Percentiles rank a stretch among this genome's conserved stretches.
phyloP scores from a whole-genome alignment of 2,113 vertebrate genomes.

The Cranoglanis bouderius region DNA sequence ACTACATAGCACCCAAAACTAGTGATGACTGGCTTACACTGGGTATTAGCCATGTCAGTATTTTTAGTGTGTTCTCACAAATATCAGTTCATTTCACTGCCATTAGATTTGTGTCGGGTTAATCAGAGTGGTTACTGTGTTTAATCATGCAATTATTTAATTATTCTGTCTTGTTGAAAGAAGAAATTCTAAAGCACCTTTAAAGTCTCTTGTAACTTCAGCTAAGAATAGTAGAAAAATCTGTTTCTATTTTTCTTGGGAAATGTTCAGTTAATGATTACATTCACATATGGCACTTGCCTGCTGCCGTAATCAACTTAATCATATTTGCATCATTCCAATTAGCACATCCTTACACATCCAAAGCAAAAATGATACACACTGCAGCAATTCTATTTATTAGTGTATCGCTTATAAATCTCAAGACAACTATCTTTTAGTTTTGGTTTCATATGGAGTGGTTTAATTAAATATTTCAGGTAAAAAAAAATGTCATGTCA shows the following conservation, averaged over 20 bases:
- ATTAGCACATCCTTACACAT: not conserved
- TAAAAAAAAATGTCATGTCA: conserved; percentile 53
- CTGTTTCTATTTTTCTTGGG: not conserved
- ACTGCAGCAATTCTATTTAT: not conserved
- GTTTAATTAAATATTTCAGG: conserved; percentile 92
- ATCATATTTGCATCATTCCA: not conserved
- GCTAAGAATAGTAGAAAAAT: not conserved
- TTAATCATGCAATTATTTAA: not conserved
- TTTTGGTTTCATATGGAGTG: conserved; percentile 84
- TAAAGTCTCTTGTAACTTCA: not conserved
- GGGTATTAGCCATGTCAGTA: not conserved
- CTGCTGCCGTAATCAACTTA: not conserved
- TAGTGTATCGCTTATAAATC: not conserved
- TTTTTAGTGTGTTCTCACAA: not conserved
- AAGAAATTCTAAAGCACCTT: not conserved
- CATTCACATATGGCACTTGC: not conserved
- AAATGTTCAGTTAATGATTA: not conserved
- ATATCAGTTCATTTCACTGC: not conserved
- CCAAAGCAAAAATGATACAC: not conserved
- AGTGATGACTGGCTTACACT: not conserved
- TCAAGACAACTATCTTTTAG: not conserved
- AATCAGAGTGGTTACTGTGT: not conserved
- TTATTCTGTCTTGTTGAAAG: not conserved
- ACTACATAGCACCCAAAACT: not conserved
- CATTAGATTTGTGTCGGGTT: not conserved